A percentile compares a stretch with the other conserved stretches of the same genome.
Conservation (phyloP, 2,888 invertebrate species). For the Tenthredo mesomela region DNA sequence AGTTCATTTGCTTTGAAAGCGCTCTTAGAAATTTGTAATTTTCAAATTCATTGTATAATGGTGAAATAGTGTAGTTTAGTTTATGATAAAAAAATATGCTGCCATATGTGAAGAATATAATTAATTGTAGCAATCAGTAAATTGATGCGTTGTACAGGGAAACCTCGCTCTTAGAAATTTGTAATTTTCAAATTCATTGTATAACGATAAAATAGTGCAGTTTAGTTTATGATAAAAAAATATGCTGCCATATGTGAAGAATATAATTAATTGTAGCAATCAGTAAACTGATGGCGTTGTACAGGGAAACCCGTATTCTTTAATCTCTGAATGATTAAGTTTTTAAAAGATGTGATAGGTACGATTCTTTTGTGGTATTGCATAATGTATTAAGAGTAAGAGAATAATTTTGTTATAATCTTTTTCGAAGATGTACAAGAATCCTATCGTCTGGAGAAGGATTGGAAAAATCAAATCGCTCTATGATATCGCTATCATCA, state of each 20-base stretch:
- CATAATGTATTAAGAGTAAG: neutral
- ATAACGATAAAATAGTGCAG: neutral
- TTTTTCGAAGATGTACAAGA: slow-evolving; percentile 71
- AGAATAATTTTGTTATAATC: slow-evolving; percentile 45
- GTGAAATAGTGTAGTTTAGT: neutral
- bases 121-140: neutral
- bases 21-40: neutral
- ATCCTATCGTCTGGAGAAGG: slow-evolving; percentile 83
- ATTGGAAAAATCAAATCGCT: slow-evolving; percentile 80
- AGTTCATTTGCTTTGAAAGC: neutral
- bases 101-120: neutral
- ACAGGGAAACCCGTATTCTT: neutral
- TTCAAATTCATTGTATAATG: neutral
- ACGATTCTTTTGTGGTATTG: neutral
- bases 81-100: neutral
- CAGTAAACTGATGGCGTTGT: neutral
- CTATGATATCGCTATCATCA: slow-evolving; percentile 62
- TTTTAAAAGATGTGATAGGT: neutral
- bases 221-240: neutral
- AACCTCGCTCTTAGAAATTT: neutral
- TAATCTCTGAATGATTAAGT: neutral
- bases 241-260: neutral
- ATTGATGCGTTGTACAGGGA: neutral
- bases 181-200: neutral
- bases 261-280: neutral